These are phyloP conservation scores for Synergus umbraculus DNA, from an alignment of 2,888 invertebrate genomes.

Conservation along the genomic window DNA sequence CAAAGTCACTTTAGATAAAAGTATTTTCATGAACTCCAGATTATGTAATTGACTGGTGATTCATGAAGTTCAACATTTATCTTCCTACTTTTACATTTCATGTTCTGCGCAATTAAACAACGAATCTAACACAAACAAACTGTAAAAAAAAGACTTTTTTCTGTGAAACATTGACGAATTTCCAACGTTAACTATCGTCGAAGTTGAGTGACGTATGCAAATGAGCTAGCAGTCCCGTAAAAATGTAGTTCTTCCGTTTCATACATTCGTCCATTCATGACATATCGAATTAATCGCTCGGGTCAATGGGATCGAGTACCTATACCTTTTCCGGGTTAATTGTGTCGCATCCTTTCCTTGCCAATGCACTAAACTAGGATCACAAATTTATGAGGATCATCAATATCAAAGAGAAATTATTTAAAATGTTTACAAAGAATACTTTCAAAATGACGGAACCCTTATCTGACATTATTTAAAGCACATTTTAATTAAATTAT, in stretches of 20 bases:
- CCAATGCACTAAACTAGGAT: background rate
- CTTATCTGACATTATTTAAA: too few species aligned
- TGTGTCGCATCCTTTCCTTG: conserved; percentile 2
- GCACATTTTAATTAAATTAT: too few species aligned
- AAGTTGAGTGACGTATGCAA: conserved; percentile 40
- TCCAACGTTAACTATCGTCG: conserved; percentile 32
- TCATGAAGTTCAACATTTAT: background rate
- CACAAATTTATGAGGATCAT: conserved; percentile 2
- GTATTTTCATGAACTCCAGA: conserved; percentile 22
- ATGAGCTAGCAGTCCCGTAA: conserved; percentile 4
- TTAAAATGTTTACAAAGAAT: background rate
- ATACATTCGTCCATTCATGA: conserved; percentile 26
- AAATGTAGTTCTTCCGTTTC: conserved; percentile 36
- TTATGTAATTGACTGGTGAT: conserved; percentile 19
- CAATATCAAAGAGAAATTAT: background rate
- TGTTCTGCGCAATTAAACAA: background rate
- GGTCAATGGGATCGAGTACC: conserved; percentile 41
- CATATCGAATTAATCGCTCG: conserved; percentile 42
- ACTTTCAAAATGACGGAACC: background rate
- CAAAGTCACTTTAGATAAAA: conserved; percentile 27
- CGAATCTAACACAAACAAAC: background rate
- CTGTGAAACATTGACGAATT: conserved; percentile 32
- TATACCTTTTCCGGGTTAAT: conserved; percentile 2
- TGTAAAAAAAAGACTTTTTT: too few species aligned
- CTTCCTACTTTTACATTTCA: background rate